Percentiles rank a stretch among this genome's conserved stretches.
Evolutionary conservation across 2,113 vertebrate genomes (phyloP).

Genomic region (Dipodomys stephensi): DNA sequence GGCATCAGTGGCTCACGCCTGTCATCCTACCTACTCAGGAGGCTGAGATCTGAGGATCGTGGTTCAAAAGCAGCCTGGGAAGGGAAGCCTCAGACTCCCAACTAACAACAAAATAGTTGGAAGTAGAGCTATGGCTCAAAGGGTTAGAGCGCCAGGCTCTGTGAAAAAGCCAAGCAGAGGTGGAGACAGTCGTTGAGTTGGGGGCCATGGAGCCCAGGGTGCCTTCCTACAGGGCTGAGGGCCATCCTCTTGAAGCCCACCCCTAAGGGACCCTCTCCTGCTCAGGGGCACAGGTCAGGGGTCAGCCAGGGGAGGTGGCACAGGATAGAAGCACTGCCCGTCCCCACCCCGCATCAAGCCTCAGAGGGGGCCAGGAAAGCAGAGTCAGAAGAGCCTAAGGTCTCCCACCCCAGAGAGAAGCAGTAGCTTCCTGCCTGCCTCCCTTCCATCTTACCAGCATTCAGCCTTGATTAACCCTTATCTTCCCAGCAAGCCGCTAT

Average conservation of each 20-base stretch:
- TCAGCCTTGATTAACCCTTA: constrained; percentile 93
- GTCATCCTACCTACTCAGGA: background rate
- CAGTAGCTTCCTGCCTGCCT: background rate
- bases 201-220: accelerated
- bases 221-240: background rate
- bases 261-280: background rate
- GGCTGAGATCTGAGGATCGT: background rate
- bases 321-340: background rate
- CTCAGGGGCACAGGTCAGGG: background rate
- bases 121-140: too few relatives aligned
- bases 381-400: background rate
- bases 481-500: constrained; percentile 93
- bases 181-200: too few relatives aligned
- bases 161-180: too few relatives aligned
- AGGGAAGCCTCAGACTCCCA: too few relatives aligned
- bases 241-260: background rate
- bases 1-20: background rate
- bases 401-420: too few relatives aligned
- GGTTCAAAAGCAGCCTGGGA: too few relatives aligned
- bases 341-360: background rate
- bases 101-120: too few relatives aligned
- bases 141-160: too few relatives aligned
- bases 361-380: background rate
- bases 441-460: constrained; percentile 87
- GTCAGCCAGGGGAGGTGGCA: background rate